Evolutionary conservation across 2,888 invertebrate species (phyloP).

Genomic region (Cantharis rufa): DNA sequence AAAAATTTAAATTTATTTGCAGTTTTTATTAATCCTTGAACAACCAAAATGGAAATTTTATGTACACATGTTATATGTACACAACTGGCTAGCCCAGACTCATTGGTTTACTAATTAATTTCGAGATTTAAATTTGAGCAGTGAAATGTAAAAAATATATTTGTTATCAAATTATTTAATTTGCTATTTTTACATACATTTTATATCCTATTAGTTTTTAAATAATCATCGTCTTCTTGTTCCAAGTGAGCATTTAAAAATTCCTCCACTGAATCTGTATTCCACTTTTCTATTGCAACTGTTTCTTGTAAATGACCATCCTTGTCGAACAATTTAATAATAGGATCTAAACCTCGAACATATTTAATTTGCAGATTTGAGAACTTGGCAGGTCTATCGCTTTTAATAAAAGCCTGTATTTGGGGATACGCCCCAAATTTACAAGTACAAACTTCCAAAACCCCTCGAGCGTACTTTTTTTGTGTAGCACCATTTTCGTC

Average conservation of each 20-base stretch:
- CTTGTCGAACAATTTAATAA: constrained; percentile 86
- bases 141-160: too few species aligned
- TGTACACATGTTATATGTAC: too few species aligned
- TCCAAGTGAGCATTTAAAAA: constrained; percentile 89
- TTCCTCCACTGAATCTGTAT: constrained; percentile 96
- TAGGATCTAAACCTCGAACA: constrained; percentile 90
- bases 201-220: constrained; percentile 65
- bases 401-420: constrained; percentile 97
- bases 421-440: constrained; percentile 98
- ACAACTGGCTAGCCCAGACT: too few species aligned
- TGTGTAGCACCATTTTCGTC: constrained; percentile 68
- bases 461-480: constrained; percentile 86
- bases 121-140: too few species aligned
- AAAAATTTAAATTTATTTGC: neutral
- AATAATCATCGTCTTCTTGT: constrained; percentile 62
- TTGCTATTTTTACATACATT: neutral
- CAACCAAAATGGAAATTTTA: too few species aligned
- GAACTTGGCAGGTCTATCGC: constrained; percentile 86
- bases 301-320: constrained; percentile 84
- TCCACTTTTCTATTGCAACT: constrained; percentile 97
- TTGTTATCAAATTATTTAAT: neutral
- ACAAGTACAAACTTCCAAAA: constrained; percentile 96
- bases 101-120: too few species aligned
- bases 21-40: neutral
- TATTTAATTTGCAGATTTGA: constrained; percentile 91